phyloP scores from a whole-genome alignment of 2,888 invertebrate genomes.

The Dermolepida albohirtum region DNA sequence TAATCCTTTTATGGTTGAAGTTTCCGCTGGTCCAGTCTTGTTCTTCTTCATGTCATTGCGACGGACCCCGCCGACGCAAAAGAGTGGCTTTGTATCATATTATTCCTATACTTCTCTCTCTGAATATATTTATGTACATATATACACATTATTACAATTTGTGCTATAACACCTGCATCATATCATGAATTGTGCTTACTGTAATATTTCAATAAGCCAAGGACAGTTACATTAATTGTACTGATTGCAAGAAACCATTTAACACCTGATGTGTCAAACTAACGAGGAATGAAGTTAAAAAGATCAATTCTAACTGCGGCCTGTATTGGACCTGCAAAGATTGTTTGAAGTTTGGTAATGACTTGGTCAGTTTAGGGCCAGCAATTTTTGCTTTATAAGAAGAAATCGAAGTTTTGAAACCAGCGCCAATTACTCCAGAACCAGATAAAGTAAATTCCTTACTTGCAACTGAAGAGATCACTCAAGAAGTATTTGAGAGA shows the following conservation, averaged over 20 bases:
- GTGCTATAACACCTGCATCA: not conserved
- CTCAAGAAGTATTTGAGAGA: too few species aligned
- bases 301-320: too few species aligned
- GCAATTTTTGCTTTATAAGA: conserved; percentile 6
- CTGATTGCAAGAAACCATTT: not conserved
- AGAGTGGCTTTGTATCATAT: too few species aligned
- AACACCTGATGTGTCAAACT: conserved; percentile 1
- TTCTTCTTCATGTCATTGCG: too few species aligned
- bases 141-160: too few species aligned
- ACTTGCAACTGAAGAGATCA: conserved; percentile 1
- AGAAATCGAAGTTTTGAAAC: conserved; percentile 7
- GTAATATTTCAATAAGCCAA: not conserved
- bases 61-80: too few species aligned
- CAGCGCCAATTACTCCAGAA: not conserved
- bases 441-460: not conserved
- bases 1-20: too few species aligned
- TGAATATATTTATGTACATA: too few species aligned
- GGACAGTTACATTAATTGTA: not conserved
- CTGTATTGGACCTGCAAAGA: conserved; percentile 7
- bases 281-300: too few species aligned
- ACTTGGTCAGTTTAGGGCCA: not conserved
- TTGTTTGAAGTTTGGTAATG: conserved; percentile 2
- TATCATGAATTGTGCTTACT: not conserved
- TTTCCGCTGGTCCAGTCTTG: too few species aligned
- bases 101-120: too few species aligned